These are phyloP conservation scores for Onychomys leucogaster DNA, from an alignment of 2,797 vertebrate genomes.

Conservation along the genomic window DNA sequence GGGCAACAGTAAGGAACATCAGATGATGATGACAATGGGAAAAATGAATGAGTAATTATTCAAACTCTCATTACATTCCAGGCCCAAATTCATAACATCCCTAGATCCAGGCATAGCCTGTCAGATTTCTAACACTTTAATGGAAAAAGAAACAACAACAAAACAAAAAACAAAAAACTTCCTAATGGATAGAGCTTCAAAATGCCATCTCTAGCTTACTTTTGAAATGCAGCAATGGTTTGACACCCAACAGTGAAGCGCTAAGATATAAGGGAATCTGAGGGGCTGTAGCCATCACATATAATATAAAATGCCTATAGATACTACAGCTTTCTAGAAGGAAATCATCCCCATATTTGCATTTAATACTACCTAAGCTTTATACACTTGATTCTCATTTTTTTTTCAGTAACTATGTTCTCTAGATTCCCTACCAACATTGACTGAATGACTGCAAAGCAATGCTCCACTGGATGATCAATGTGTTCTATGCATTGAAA, in stretches of 20 bases:
- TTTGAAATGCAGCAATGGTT: slow-evolving; percentile 8
- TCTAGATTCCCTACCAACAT: not conserved
- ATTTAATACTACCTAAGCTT: not conserved
- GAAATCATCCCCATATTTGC: not conserved
- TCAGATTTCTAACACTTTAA: not conserved
- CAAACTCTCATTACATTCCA: not conserved
- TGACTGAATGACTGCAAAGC: not conserved
- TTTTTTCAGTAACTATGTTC: not conserved
- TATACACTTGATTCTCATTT: not conserved
- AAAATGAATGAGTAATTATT: not conserved
- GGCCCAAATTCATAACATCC: not conserved
- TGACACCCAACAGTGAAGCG: not conserved
- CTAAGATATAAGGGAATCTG: not conserved
- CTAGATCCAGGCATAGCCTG: not conserved
- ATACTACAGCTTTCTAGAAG: not conserved
- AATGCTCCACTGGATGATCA: not conserved
- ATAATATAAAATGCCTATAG: not conserved
- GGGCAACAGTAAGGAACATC: too few species aligned
- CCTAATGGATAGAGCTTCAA: not conserved
- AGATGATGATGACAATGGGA: not conserved
- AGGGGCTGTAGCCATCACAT: not conserved
- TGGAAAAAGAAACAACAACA: too few species aligned
- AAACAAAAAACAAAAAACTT: not conserved
- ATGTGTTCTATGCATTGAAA: not conserved
- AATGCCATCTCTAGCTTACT: not conserved